A percentile compares a stretch with the other conserved stretches of the same genome.
These are phyloP conservation scores for Anolis sagrei DNA, from an alignment of 2,113 vertebrate genomes.

Conservation along the genomic window DNA sequence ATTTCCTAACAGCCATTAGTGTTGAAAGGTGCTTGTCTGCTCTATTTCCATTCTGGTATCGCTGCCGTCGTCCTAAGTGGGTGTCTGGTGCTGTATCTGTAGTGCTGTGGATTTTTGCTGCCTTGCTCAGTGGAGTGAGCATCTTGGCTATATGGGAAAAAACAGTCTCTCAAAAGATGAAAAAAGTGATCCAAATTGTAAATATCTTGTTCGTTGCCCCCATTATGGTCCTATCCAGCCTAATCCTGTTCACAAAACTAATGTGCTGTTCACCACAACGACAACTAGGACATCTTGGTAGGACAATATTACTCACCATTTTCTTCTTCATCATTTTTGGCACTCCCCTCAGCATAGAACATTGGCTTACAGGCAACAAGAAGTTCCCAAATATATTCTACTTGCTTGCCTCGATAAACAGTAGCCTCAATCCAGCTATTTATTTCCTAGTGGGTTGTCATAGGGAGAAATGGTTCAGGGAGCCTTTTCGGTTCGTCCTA, in stretches of 20 bases:
- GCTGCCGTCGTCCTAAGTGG: conserved; percentile 55
- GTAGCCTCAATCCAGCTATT: conserved; percentile 47
- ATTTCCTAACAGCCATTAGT: conserved; percentile 62
- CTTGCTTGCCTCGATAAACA: conserved; percentile 26
- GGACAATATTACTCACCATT: conserved; percentile 36
- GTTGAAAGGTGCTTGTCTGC: conserved; percentile 57
- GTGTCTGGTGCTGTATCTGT: conserved; percentile 53
- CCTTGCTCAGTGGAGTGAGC: conserved; percentile 34
- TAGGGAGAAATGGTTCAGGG: background rate
- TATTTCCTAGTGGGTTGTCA: conserved; percentile 49
- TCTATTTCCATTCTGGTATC: conserved; percentile 64
- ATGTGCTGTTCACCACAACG: background rate
- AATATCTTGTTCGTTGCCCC: conserved; percentile 32
- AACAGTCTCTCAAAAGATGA: background rate
- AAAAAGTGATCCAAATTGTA: background rate
- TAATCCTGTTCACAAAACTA: conserved; percentile 31
- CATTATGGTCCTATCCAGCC: conserved; percentile 36
- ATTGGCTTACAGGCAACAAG: background rate
- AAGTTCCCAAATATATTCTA: background rate
- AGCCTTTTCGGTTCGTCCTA: conserved; percentile 32
- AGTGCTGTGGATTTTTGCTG: conserved; percentile 57
- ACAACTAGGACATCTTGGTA: background rate
- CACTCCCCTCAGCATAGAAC: conserved; percentile 37
- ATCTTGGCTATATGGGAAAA: background rate
- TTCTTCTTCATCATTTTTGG: conserved; percentile 32